Evolutionary conservation across 2,888 invertebrate genomes (phyloP).

Genomic region (Acronicta psi): DNA sequence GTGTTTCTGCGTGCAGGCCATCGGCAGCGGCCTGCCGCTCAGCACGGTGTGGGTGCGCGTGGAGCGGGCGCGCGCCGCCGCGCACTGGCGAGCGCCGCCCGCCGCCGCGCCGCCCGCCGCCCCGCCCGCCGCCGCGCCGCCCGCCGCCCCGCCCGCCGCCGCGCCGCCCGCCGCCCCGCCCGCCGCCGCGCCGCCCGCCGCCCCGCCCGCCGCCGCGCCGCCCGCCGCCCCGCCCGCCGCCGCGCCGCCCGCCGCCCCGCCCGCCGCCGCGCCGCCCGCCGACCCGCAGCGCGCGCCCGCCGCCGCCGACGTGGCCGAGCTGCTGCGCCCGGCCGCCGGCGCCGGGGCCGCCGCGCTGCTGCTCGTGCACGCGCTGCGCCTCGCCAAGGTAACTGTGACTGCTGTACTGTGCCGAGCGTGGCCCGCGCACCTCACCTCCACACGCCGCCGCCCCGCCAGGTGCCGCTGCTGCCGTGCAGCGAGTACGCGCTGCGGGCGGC

Average conservation of each 20-base stretch:
- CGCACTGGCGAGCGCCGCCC: slow-evolving; percentile 91
- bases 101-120: slow-evolving; percentile 91
- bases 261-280: slow-evolving; percentile 67
- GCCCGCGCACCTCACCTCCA: too few species aligned
- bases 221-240: slow-evolving; percentile 88
- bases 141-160: too few species aligned
- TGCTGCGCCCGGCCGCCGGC: slow-evolving; percentile 91
- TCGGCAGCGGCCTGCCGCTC: slow-evolving; percentile 23
- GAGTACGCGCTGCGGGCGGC: slow-evolving; percentile 41
- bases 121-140: slow-evolving; percentile 91
- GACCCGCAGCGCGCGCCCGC: slow-evolving; percentile 90
- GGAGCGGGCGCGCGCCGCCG: slow-evolving; percentile 71
- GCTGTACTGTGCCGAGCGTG: too few species aligned
- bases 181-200: slow-evolving; percentile 67
- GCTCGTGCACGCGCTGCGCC: slow-evolving; percentile 87
- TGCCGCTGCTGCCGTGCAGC: slow-evolving; percentile 61
- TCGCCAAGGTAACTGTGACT: slow-evolving; percentile 58
- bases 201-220: slow-evolving; percentile 91
- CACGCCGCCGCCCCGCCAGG: too few species aligned
- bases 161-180: slow-evolving; percentile 83
- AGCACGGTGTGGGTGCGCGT: slow-evolving; percentile 41
- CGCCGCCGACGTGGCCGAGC: slow-evolving; percentile 92
- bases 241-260: slow-evolving; percentile 87
- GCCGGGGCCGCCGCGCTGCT: slow-evolving; percentile 89
- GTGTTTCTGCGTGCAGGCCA: slow-evolving; percentile 9